Evolutionary conservation across 2,113 vertebrate genomes (phyloP).

Genomic region (Chamaea fasciata): DNA sequence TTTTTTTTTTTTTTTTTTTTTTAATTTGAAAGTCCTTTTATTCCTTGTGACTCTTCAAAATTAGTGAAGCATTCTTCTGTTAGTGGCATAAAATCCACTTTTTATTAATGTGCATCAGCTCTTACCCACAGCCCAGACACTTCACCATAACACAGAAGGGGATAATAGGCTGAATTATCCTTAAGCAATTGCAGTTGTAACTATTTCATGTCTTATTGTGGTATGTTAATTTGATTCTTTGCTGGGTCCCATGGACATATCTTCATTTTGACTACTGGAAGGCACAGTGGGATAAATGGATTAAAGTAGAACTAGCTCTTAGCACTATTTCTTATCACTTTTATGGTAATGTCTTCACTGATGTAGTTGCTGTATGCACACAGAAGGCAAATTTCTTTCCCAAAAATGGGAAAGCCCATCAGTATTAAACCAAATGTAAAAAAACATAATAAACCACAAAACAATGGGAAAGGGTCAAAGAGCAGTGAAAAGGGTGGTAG

Average conservation of each 20-base stretch:
- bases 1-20: background rate
- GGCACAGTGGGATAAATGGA: constrained; percentile 45
- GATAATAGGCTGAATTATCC: constrained; percentile 53
- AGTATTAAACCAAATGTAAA: background rate
- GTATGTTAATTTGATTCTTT: constrained; percentile 47
- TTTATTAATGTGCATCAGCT: background rate
- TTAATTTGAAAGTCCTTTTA: constrained; percentile 23
- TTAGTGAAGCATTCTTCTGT: constrained; percentile 2
- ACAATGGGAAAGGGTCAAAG: background rate
- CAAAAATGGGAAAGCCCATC: background rate
- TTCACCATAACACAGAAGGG: background rate
- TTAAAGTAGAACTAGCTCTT: constrained; percentile 40
- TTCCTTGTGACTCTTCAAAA: background rate
- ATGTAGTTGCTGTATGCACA: background rate
- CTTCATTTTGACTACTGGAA: constrained; percentile 50
- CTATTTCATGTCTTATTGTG: constrained; percentile 48
- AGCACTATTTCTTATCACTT: constrained; percentile 37
- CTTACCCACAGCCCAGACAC: background rate
- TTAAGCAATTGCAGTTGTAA: constrained; percentile 49
- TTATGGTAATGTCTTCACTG: constrained; percentile 44
- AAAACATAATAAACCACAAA: background rate
- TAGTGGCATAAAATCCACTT: background rate
- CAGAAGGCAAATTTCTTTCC: background rate
- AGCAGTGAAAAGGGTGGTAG: background rate
- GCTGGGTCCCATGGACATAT: constrained; percentile 19